phyloP scores from a whole-genome alignment of 2,797 vertebrate genomes.

The Leucoraja ocellata region DNA sequence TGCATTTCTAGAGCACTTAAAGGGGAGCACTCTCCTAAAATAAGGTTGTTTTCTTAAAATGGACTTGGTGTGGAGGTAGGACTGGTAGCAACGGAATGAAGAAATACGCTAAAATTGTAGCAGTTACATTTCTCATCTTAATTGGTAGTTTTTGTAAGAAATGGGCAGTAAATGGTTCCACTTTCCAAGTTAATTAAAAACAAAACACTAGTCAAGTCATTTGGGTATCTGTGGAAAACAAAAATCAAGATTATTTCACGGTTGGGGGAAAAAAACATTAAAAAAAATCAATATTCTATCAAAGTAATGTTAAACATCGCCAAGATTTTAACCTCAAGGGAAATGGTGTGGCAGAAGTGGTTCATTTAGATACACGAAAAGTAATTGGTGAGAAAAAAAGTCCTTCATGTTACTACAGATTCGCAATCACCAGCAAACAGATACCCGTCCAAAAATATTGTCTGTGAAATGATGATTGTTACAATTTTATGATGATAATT shows the following conservation, averaged over 20 bases:
- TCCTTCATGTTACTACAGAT: not conserved
- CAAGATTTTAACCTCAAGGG: not conserved
- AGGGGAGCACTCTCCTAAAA: not conserved
- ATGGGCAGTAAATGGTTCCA: conserved; percentile 9
- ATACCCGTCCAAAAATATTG: not conserved
- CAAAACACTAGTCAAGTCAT: not conserved
- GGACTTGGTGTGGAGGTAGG: not conserved
- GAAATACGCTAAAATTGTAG: not conserved
- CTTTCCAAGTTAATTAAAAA: not conserved
- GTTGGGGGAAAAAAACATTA: no score
- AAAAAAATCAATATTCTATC: not conserved
- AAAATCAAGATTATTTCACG: no score
- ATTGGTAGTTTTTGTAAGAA: conserved; percentile 10
- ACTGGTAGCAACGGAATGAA: not conserved
- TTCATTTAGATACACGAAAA: not conserved
- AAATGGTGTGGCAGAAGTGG: not conserved
- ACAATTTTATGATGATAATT: not conserved
- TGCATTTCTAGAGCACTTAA: not conserved
- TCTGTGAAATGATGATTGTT: not conserved
- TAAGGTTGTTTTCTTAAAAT: not conserved
- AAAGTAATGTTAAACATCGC: not conserved
- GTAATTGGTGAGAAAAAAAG: not conserved
- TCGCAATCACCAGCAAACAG: not conserved
- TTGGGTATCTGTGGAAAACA: not conserved
- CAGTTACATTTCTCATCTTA: conserved; percentile 14